These are phyloP conservation scores for Calameuta filiformis DNA, from an alignment of 2,888 invertebrate species.

Conservation along the genomic window DNA sequence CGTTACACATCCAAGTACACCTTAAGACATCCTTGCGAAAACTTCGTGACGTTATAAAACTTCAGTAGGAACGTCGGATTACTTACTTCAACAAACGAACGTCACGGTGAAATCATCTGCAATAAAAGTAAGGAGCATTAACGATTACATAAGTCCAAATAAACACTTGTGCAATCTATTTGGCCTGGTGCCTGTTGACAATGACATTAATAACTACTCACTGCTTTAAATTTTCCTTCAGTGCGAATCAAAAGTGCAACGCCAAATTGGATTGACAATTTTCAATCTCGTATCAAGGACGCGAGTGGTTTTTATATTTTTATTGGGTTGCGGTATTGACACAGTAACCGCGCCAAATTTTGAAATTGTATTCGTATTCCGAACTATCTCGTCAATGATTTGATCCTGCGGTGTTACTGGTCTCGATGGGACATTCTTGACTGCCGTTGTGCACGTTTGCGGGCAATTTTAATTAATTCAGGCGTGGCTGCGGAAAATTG, in stretches of 20 bases:
- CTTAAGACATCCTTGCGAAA: too few relatives aligned
- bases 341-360: constrained; percentile 22
- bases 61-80: too few relatives aligned
- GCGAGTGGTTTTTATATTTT: too few relatives aligned
- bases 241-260: too few relatives aligned
- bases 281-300: too few relatives aligned
- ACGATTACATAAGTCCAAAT: constrained; percentile 33
- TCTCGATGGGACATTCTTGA: constrained; percentile 31
- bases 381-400: constrained; percentile 20
- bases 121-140: constrained; percentile 17
- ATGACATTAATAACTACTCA: background rate
- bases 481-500: constrained; percentile 29
- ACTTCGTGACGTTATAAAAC: too few relatives aligned
- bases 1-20: too few relatives aligned
- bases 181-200: constrained; percentile 30
- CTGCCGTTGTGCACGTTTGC: constrained; percentile 31
- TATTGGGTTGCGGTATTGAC: constrained; percentile 4
- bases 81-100: too few relatives aligned
- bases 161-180: constrained; percentile 25
- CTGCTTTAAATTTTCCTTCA: too few relatives aligned
- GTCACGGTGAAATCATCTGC: too few relatives aligned
- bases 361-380: constrained; percentile 29
- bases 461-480: constrained; percentile 35
- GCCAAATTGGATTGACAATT: too few relatives aligned
- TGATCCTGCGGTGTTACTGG: constrained; percentile 21